Percentiles rank a stretch among this genome's conserved stretches.
These are phyloP conservation scores for Nothocercus nigrocapillus DNA, from an alignment of 2,113 vertebrate species.

Conservation along the genomic window DNA sequence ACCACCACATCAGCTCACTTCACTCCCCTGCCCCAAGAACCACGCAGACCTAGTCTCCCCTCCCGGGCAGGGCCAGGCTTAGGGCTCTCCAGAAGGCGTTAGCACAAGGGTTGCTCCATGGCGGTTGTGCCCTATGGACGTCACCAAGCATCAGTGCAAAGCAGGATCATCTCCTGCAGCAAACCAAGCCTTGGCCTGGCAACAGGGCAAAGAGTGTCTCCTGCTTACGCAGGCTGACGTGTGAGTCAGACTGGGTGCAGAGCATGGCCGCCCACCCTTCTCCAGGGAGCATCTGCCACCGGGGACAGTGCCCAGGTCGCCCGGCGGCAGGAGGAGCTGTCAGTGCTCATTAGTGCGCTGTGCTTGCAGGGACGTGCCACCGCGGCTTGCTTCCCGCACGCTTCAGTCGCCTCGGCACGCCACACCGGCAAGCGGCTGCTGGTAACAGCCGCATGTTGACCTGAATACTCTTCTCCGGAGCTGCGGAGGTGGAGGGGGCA, in stretches of 20 bases:
- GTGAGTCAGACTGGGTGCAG: neutral
- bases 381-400: neutral
- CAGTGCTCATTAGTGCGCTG: neutral
- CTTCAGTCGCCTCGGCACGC: neutral
- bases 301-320: neutral
- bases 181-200: neutral
- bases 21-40: neutral
- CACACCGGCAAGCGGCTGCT: neutral
- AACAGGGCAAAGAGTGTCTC: neutral
- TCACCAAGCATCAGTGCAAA: neutral
- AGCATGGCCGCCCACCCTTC: neutral
- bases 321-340: neutral
- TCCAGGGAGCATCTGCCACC: neutral
- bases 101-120: no score
- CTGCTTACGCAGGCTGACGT: neutral
- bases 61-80: neutral
- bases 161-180: neutral
- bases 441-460: neutral
- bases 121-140: neutral
- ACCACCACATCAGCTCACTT: neutral
- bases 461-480: neutral
- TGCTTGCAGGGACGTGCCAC: neutral
- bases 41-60: neutral
- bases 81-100: neutral
- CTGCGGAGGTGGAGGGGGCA: neutral